These are phyloP conservation scores for Thalassarche chlororhynchos DNA, from an alignment of 2,113 vertebrate genomes.

Conservation along the genomic window DNA sequence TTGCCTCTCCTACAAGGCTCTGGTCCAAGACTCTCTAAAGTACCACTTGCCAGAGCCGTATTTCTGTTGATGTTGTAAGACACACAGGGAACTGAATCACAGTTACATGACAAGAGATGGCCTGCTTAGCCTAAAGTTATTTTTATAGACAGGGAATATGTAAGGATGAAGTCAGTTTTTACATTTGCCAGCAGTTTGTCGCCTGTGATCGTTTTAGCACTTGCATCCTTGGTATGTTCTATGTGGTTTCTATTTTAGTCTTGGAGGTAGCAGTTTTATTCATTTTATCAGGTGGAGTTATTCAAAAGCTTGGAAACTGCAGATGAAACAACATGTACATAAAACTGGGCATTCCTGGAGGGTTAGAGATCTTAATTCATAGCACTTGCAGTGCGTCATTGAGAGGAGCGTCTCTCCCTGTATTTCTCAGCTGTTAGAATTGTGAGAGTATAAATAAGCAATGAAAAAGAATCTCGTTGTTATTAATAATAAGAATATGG, in stretches of 20 bases:
- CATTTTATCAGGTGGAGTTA: not conserved
- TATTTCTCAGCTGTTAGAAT: not conserved
- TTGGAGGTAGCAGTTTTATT: not conserved
- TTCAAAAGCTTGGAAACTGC: not conserved
- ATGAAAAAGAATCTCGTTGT: not conserved
- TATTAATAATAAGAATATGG: not conserved
- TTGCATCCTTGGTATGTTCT: not conserved
- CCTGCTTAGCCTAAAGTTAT: not conserved
- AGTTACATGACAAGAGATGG: not conserved
- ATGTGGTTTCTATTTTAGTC: not conserved
- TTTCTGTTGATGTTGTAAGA: not conserved
- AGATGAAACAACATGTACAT: not conserved
- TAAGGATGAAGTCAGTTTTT: not conserved
- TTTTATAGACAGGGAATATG: not conserved
- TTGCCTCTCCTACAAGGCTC: not conserved
- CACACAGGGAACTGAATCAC: not conserved
- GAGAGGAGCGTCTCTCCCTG: not conserved
- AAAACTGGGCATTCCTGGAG: not conserved
- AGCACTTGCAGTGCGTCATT: too few relatives aligned
- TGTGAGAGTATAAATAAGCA: not conserved
- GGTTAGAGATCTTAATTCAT: not conserved
- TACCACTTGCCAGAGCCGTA: accelerated
- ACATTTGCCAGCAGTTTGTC: not conserved
- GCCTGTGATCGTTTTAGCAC: not conserved
- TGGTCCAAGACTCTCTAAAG: not conserved